Evolutionary conservation across 2,888 invertebrate genomes (phyloP), one percentile per base, ranked within the genome.

Genomic region (Cantharis nigra): DNA sequence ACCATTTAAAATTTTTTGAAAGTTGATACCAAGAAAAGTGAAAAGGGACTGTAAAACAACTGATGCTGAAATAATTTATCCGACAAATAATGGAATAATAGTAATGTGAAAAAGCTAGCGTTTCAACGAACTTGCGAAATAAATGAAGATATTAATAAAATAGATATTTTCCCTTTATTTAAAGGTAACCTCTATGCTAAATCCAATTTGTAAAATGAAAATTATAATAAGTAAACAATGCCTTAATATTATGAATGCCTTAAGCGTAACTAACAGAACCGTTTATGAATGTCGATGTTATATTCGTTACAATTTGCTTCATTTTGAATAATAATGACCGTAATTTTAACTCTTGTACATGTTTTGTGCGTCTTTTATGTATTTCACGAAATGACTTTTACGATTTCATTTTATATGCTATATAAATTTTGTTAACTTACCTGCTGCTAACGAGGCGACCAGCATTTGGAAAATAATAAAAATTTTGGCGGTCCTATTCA

Each of bases 401-500:
- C 49, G 49, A 49, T 49, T 49, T 49, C 49, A 49, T 49, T 49
- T 49, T 49, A 49, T 49, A 49, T 49, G 49, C 49, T 49, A 49
- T n/a, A 49, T 49, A 49, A 49, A 49, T 49, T 49, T 49, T 49
- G n/a, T 49, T 49, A 76, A 80, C 80, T 83, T 79, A 83, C 83
- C 83, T 82, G 84, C 81, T 71, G 83, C 83, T 76, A 81, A 80
- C 23, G 84, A 83, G 75, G 81, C 81, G 75, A 80, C 81, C 30
- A 84, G 79, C 75, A 83, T 80, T 78, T 81, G 82, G 76, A 83
- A 83, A 78, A 84, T 79, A 79, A 83, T 79, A 81, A 84, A 81
- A 80, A 85, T 79, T 82, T 82, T 79, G 80, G 83, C 81, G 71
- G 83, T 82, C 81, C 81, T 84, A 83, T 82, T 83, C 77, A 78